Conservation (phyloP, 2,797 vertebrate genomes). For the Sus cebifrons region DNA sequence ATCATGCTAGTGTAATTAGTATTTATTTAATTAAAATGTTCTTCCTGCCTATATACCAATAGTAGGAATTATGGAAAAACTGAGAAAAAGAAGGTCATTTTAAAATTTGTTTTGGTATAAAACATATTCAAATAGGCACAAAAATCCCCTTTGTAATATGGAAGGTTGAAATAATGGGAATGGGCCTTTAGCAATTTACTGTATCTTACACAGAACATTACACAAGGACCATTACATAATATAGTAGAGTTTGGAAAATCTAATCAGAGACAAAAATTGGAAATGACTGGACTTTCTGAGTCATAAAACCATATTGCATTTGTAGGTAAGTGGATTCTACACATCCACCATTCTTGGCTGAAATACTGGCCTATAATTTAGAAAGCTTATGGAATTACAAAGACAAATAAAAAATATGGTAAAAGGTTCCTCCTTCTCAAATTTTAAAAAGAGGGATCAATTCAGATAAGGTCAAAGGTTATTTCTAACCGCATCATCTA, state of each 20-base stretch:
- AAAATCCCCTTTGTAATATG: constrained; percentile 71
- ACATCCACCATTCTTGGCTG: background rate
- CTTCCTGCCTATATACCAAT: background rate
- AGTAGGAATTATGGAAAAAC: constrained; percentile 44
- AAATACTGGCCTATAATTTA: constrained; percentile 56
- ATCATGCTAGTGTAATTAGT: constrained; percentile 55
- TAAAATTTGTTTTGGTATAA: constrained; percentile 68
- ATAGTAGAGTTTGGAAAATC: constrained; percentile 79
- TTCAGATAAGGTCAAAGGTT: constrained; percentile 61
- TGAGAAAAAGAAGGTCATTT: constrained; percentile 69
- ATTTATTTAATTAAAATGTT: constrained; percentile 78
- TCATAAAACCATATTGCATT: constrained; percentile 79
- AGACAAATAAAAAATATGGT: constrained; percentile 58
- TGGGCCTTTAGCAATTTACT: constrained; percentile 79
- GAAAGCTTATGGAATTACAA: constrained; percentile 77
- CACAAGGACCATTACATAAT: constrained; percentile 75
- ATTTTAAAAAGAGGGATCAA: constrained; percentile 43
- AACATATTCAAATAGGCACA: constrained; percentile 80
- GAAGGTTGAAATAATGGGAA: constrained; percentile 78
- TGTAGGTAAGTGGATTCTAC: constrained; percentile 74
- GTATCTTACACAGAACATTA: constrained; percentile 83
- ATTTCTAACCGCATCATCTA: constrained; percentile 21
- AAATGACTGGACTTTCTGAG: constrained; percentile 73
- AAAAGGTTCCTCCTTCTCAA: constrained; percentile 64
- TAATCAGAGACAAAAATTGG: constrained; percentile 82